Evolutionary conservation across 2,113 vertebrate genomes (phyloP), one percentile per base, ranked within the genome.

Genomic region (Pseudonaja textilis): DNA sequence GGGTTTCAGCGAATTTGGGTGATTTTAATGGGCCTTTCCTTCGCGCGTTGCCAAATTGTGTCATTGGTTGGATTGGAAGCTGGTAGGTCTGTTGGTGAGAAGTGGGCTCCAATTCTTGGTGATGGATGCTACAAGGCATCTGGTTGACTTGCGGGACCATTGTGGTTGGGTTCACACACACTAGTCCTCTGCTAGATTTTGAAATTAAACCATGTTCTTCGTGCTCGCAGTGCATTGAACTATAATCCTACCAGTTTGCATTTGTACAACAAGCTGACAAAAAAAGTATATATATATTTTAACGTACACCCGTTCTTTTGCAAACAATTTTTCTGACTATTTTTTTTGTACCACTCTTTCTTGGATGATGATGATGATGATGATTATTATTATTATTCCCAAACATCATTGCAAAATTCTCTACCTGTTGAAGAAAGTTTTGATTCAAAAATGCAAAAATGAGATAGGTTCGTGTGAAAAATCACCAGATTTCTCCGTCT

Each of bases 1-100:
- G 22, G 59, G 74, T 22, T 61, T 92, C 64, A 23, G 0, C 47
- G 88, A 93, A 85, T 12, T 23, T 7, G 22, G n/a, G 2, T 1
- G 0, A 0, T 93, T 1, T 1, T 9, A 22, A 26, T 54, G 61
- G 91, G 2, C 89, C 91, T 93, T 16, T 20, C 90, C 34, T 0
- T 42, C 0, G 0, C 0, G 25, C n/a, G 47, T 52, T 92, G 89
- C 92, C 91, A 94, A 0, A 22, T 59, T 0, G 0, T 0, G 0
- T n/a, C 74, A 39, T 42, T 64, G 92, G 5, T 42, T 1, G n/a
- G 92, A 54, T 93, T 42, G 57, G 39, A 45, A 50, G 11, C 90
- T 93, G 25, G 39, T 69, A 54, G 93, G 94, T 94, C 87, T 93
- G 90, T 59, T 94, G 95, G 94, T 3, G 85, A 90, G 89, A 9